Percentiles rank a stretch among this genome's conserved stretches.
These are phyloP conservation scores for Narcine bancroftii DNA, from an alignment of 2,113 vertebrate genomes.

Conservation along the genomic window DNA sequence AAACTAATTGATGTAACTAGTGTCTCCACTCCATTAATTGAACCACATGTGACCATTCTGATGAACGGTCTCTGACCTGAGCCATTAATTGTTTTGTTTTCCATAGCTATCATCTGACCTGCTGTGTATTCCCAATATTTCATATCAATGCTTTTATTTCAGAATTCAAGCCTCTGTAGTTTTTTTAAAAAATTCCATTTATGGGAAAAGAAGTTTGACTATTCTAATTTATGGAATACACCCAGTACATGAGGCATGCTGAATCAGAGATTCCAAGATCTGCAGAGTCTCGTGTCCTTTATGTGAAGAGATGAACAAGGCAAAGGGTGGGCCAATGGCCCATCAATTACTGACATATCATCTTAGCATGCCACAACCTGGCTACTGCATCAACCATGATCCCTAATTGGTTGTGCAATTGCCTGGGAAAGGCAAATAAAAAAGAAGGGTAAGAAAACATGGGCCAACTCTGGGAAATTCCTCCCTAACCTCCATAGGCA, in stretches of 20 bases:
- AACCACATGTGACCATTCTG: no score
- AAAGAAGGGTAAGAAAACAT: background rate
- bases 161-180: no score
- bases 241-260: background rate
- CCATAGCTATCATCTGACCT: no score
- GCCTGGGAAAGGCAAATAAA: background rate
- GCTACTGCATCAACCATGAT: background rate
- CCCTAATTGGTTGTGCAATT: background rate
- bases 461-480: background rate
- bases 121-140: no score
- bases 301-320: background rate
- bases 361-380: background rate
- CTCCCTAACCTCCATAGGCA: background rate
- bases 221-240: background rate
- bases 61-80: no score
- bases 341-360: background rate
- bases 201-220: background rate
- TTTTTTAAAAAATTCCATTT: no score
- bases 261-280: no score
- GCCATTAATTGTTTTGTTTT: no score
- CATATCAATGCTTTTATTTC: no score
- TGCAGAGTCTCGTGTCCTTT: no score
- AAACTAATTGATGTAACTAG: background rate
- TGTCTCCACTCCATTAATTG: background rate
- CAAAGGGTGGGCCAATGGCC: no score